These are phyloP conservation scores for Lutraria rhynchaena DNA, from an alignment of 1,140 invertebrate genomes.

Conservation along the genomic window DNA sequence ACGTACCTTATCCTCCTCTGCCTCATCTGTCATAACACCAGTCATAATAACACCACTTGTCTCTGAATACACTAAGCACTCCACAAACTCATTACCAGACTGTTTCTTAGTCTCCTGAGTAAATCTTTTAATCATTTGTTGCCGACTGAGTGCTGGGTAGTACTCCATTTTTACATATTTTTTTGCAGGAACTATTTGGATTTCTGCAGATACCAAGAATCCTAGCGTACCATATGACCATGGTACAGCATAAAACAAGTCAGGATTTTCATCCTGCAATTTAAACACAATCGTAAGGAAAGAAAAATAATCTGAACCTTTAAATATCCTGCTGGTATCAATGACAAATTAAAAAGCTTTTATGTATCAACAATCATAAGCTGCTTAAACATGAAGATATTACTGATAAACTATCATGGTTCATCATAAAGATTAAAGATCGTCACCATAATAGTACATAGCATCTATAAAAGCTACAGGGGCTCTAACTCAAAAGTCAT, in stretches of 20 bases:
- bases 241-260: slow-evolving; percentile 90
- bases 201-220: slow-evolving; percentile 90
- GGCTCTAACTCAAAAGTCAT: too few species aligned
- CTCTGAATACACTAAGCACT: slow-evolving; percentile 87
- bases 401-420: too few species aligned
- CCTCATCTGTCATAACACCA: slow-evolving; percentile 85
- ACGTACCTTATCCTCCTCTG: slow-evolving; percentile 85
- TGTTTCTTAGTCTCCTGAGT: slow-evolving; percentile 83
- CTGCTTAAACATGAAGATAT: too few species aligned
- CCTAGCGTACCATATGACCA: slow-evolving; percentile 94
- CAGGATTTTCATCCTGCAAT: slow-evolving; percentile 86
- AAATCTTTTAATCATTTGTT: slow-evolving; percentile 82
- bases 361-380: too few species aligned
- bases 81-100: slow-evolving; percentile 89
- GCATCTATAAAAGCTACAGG: too few species aligned
- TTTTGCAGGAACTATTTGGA: slow-evolving; percentile 89
- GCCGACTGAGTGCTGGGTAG: slow-evolving; percentile 85
- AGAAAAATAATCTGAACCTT: too few species aligned
- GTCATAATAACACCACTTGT: slow-evolving; percentile 90
- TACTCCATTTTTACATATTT: slow-evolving; percentile 86
- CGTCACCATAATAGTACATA: too few species aligned
- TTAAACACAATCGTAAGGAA: too few species aligned
- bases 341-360: too few species aligned
- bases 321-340: too few species aligned
- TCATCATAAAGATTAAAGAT: too few species aligned